Evolutionary conservation across 2,888 invertebrate species (phyloP), one percentile per base, ranked within the genome.

Genomic region (Drosophila cyrtoloma): DNA sequence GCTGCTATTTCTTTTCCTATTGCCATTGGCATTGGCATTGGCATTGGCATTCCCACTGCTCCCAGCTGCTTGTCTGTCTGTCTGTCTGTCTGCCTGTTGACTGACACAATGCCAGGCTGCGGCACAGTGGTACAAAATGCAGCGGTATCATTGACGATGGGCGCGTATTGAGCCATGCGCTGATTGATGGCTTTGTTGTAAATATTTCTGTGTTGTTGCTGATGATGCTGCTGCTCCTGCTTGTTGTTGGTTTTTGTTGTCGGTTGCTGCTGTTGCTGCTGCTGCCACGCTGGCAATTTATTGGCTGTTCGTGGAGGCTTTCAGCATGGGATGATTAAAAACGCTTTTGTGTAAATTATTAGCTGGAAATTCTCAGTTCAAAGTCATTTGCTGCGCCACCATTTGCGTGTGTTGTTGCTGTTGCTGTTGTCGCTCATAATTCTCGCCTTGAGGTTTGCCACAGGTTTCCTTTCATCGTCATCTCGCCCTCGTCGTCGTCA

Each of bases 331-430:
- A 89, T 88, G 90, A 88, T 90, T 88, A 90, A 90, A 90, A 90
- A 89, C 82, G 86, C 84, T 90, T 88, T 88, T 89, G 90, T 90
- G 84, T 86, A 90, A 89, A 86, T 90, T 89, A 90, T 90, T 89
- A 88, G 88, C 90, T 89, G 89, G 87, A 90, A 90, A 90, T 88
- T 88, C 75, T 78, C 88, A 86, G 82, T 78, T 82, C 80, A 82
- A 82, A 82, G 77, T 82, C 82, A 78, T 83, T 82, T 82, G 83
- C 77, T 83, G 77, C 71, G 70, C 77, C 77, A 70, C 61, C 70
- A 72, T 32, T 47, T 59, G 58, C n/a, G 51, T 66, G 32, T 64
- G 68, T 37, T 70, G 53, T 58, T 79, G 68, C 63, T 68, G 69
- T 28, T 80, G 76, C 50, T 74, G 79, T 86, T 84, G 79, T 82